Evolutionary conservation across 2,888 invertebrate genomes (phyloP).

Genomic region (Mythimna ferrago): DNA sequence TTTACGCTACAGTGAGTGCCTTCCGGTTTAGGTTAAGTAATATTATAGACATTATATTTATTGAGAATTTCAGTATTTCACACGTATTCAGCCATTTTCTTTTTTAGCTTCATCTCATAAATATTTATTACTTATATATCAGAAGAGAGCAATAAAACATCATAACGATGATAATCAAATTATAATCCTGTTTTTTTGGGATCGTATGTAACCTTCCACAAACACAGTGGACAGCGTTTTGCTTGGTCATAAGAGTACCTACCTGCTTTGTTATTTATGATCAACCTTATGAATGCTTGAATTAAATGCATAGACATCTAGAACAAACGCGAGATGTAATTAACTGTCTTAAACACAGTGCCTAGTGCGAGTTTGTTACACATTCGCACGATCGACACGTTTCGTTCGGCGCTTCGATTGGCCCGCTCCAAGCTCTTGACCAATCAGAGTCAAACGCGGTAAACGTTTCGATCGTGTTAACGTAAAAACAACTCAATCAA

Average conservation of each 20-base stretch:
- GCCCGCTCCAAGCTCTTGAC: no score
- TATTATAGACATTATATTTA: conserved; percentile 48
- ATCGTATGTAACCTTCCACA: not conserved
- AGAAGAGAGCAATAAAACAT: conserved; percentile 31
- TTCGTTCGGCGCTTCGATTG: no score
- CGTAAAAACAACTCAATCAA: no score
- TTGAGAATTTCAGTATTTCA: conserved; percentile 54
- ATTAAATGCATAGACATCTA: not conserved
- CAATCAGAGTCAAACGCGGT: no score
- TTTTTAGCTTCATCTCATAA: conserved; percentile 1
- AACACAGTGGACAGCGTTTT: not conserved
- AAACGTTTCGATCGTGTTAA: no score
- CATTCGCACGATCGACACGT: no score
- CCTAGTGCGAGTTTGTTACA: no score
- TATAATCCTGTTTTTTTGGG: not conserved
- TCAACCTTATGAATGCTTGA: not conserved
- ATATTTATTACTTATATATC: conserved; percentile 46
- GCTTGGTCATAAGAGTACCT: not conserved
- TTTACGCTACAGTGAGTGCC: conserved; percentile 51
- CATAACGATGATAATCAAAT: not conserved
- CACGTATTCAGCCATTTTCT: conserved; percentile 10
- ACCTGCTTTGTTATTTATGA: not conserved
- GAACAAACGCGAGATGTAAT: not conserved
- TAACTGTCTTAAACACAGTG: not conserved
- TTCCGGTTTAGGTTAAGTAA: conserved; percentile 56